phyloP scores from a whole-genome alignment of 2,797 vertebrate species.

The Denticeps clupeoides region DNA sequence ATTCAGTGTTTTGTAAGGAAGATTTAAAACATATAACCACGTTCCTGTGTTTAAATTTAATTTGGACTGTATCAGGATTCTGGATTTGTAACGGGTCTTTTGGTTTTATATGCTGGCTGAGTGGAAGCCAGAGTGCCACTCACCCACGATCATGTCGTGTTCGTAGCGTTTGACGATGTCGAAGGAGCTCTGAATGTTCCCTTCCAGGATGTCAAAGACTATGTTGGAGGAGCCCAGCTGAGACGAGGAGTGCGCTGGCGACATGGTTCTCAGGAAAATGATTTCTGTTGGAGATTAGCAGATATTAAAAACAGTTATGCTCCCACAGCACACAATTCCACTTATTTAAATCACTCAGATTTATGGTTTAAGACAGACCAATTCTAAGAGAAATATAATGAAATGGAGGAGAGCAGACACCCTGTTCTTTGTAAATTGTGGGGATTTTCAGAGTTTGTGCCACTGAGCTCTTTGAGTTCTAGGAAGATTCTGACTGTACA shows the following conservation, averaged over 20 bases:
- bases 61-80: constrained; percentile 32
- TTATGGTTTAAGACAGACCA: neutral
- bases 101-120: constrained; percentile 32
- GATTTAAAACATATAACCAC: constrained; percentile 41
- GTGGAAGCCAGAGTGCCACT: constrained; percentile 44
- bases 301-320: too few relatives aligned
- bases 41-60: constrained; percentile 30
- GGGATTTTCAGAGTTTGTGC: too few relatives aligned
- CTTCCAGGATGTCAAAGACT: constrained; percentile 86
- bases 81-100: constrained; percentile 24
- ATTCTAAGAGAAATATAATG: too few relatives aligned
- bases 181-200: constrained; percentile 82
- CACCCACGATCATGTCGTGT: constrained; percentile 82
- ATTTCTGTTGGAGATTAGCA: constrained; percentile 69
- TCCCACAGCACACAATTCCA: too few relatives aligned
- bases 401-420: too few relatives aligned
- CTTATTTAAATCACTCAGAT: neutral
- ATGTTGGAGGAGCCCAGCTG: constrained; percentile 66
- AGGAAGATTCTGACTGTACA: too few relatives aligned
- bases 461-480: too few relatives aligned
- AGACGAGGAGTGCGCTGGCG: constrained; percentile 61
- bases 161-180: constrained; percentile 85
- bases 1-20: constrained; percentile 41
- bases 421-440: too few relatives aligned
- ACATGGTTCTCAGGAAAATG: constrained; percentile 84